Base-by-base conservation (phyloP, 2,113 vertebrate species). In the Dascyllus trimaculatus region DNA sequence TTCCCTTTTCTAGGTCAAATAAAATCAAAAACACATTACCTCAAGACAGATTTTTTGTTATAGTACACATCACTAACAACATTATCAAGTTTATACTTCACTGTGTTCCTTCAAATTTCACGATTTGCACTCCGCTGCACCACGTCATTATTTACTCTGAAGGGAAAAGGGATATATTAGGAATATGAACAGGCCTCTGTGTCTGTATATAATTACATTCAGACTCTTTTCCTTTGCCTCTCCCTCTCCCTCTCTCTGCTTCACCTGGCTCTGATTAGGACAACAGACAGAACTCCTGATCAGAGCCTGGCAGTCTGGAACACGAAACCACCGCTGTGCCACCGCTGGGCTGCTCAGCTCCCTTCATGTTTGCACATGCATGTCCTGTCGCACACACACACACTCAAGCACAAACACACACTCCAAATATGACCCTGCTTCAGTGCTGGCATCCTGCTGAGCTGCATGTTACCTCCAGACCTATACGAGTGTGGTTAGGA, bases 221-320 rank as follows among this genome's bases (percentile, higher is more conserved):
- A 70, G 67, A 18, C 71, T 57, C 76, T 48, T 19, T 85, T 65
- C 62, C 15, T 38, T 60, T 62, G 19, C 63, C 65, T 45, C 70
- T 38, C 62, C 15, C 18, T 58, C 63, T 57, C 18, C 54, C 60
- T 57, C 76, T 82, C 66, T 15, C 9, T 9, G 63, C 61, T 64
- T 88, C 89, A 89, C 86, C 82, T 89, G 91, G 75, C 75, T 90
- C 79, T 52, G 84, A 90, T 93, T 92, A 91, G 49, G 64, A 77
- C 66, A 62, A 80, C 80, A 85, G 69, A 79, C 74, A 54, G 2
- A 61, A 80, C 69, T 69, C 58, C 72, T 77, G 88, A 90, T 82
- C 63, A 79, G 66, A 79, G 88, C 69, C 80, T 49, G 80, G 81
- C 68, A 43, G 80, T 68, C 82, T 85, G 68, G n/a, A 82, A 57